phyloP scores from a whole-genome alignment of 2,113 vertebrate genomes.

The Ictalurus punctatus region DNA sequence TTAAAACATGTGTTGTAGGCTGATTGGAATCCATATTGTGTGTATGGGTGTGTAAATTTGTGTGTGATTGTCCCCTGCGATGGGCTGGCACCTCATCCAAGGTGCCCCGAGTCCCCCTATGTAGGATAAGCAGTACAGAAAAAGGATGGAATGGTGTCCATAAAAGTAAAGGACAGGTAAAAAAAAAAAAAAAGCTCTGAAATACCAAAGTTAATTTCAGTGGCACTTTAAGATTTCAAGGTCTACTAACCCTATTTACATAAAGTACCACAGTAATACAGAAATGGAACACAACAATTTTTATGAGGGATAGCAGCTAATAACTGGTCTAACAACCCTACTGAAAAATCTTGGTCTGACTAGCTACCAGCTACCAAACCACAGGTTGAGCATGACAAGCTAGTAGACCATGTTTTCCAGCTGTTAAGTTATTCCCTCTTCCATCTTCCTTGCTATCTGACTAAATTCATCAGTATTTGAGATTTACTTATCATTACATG shows the following conservation, averaged over 20 bases:
- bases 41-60: no score
- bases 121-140: no score
- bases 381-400: background rate
- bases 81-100: no score
- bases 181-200: background rate
- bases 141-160: background rate
- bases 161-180: background rate
- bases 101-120: background rate
- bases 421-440: background rate
- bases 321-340: background rate
- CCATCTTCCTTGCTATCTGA: background rate
- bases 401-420: no score
- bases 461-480: background rate
- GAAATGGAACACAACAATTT: background rate
- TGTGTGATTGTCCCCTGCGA: no score
- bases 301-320: background rate
- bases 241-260: background rate
- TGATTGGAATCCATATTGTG: no score
- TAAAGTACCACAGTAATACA: background rate
- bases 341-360: background rate
- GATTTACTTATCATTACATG: background rate
- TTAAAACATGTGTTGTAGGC: no score
- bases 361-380: no score
- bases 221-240: background rate
- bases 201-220: background rate